Evolutionary conservation across 2,888 invertebrate species (phyloP), one percentile per base, ranked within the genome.

Genomic region (Drosophila lutescens): DNA sequence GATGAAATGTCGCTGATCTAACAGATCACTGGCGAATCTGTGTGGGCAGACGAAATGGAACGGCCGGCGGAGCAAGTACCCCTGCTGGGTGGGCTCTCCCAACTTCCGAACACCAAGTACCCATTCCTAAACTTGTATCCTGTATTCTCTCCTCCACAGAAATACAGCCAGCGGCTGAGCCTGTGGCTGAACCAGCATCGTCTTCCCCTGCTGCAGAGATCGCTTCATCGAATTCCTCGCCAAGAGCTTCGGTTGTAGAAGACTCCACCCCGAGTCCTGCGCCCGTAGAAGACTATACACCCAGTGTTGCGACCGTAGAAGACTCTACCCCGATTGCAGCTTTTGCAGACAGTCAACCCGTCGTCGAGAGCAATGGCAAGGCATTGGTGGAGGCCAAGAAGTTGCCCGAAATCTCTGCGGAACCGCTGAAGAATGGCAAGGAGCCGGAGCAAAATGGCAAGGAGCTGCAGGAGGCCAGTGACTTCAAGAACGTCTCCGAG

Each of bases 401-500:
- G 34, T 7, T 71, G 20, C 46, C 67, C 7, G 74, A 73, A 7
- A 7, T 41, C 5, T 44, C 36, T 8, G 6, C n/a, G 23, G 40
- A 41, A 4, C 40, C 58, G 6, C n/a, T 7, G 26, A 26, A 41
- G 32, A 63, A 59, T 43, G 68, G 68, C 49, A 67, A 67, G 38
- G 61, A 68, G 20, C 56, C 49, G 15, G 56, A 67, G 15, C 12
- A 58, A 12, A 86, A 75, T 40, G 80, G 54, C 61, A 61, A 49
- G 17, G 84, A 86, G 4, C 59, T 78, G 6, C 44, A 20, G 6
- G 76, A 74, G 10, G 51, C 20, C 41, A 53, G 47, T 0, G 78
- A 50, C 5, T 75, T 79, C 23, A 44, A 26, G 15, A 87, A 79
- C 78, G 73, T 81, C 3, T 68, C 86, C 15, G 89, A 91, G 34